A percentile compares a stretch with the other conserved stretches of the same genome.
phyloP scores from a whole-genome alignment of 2,113 vertebrate genomes.

The Salvator merianae region DNA sequence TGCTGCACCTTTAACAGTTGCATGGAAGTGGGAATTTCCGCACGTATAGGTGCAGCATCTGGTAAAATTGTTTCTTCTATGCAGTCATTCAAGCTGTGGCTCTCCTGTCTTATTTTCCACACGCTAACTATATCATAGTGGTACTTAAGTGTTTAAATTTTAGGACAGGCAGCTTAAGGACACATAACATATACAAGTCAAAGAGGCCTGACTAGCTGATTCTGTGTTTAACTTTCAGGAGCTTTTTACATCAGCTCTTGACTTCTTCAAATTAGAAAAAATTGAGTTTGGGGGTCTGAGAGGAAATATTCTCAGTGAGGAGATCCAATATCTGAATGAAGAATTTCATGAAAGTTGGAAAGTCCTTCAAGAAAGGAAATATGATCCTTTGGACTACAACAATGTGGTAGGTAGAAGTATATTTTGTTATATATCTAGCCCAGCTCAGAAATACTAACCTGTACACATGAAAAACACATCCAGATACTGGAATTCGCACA shows the following conservation, averaged over 20 bases:
- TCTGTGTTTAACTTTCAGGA: slow-evolving; percentile 60
- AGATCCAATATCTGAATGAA: slow-evolving; percentile 72
- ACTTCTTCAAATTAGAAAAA: slow-evolving; percentile 80
- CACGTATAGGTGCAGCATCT: no score
- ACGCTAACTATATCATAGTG: not conserved
- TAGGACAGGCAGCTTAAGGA: not conserved
- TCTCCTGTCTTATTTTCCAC: no score
- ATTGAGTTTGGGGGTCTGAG: slow-evolving; percentile 67
- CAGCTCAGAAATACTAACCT: no score
- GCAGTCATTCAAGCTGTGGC: no score
- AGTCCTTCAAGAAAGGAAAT: slow-evolving; percentile 77
- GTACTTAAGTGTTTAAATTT: not conserved
- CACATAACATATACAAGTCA: not conserved
- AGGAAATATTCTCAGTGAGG: slow-evolving; percentile 73
- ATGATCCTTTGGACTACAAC: slow-evolving; percentile 72
- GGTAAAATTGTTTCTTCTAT: no score
- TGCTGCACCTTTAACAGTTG: no score
- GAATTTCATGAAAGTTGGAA: slow-evolving; percentile 76
- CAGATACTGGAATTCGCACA: no score
- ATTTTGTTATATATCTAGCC: not conserved
- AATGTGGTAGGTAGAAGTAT: slow-evolving; percentile 56
- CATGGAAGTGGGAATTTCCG: no score
- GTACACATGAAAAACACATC: no score
- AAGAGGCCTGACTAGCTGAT: not conserved
- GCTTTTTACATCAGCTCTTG: slow-evolving; percentile 76